A percentile compares a stretch with the other conserved stretches of the same genome.
Evolutionary conservation across 2,888 invertebrate species (phyloP).

Genomic region (Himalopsyche japonica): DNA sequence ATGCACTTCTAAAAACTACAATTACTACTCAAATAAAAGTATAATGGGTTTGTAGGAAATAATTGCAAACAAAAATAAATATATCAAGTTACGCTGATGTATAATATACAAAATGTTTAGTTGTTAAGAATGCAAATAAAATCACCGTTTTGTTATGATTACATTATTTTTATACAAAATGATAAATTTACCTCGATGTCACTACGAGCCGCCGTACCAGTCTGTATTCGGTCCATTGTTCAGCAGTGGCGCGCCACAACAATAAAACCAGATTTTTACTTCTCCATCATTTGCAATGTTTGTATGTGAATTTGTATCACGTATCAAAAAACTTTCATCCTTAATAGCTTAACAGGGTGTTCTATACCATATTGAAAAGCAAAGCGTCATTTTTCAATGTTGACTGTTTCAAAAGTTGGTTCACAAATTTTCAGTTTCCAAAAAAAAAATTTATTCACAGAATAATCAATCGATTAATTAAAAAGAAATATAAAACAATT

Average conservation of each 20-base stretch:
- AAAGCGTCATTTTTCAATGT: too few species aligned
- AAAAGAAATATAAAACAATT: too few species aligned
- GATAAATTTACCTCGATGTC: background rate
- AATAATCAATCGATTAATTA: too few species aligned
- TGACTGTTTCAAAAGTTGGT: too few species aligned
- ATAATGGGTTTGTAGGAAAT: too few species aligned
- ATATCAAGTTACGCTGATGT: too few species aligned
- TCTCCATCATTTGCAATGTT: constrained; percentile 22
- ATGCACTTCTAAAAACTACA: too few species aligned
- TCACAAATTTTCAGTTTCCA: too few species aligned
- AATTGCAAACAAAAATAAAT: too few species aligned
- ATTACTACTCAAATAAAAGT: too few species aligned
- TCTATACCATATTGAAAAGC: background rate
- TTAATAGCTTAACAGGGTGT: background rate
- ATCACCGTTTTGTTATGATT: background rate
- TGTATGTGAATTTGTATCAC: background rate
- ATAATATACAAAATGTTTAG: too few species aligned
- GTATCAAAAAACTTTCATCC: background rate
- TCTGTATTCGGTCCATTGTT: constrained; percentile 36
- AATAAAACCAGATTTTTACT: constrained; percentile 20
- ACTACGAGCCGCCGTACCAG: constrained; percentile 16
- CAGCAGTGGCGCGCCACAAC: constrained; percentile 33
- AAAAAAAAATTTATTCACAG: too few species aligned
- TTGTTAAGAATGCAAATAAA: background rate
- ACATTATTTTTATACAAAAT: background rate